These are phyloP conservation scores for Pantelozetes paolii DNA, from an alignment of 2,888 invertebrate species.

Conservation along the genomic window DNA sequence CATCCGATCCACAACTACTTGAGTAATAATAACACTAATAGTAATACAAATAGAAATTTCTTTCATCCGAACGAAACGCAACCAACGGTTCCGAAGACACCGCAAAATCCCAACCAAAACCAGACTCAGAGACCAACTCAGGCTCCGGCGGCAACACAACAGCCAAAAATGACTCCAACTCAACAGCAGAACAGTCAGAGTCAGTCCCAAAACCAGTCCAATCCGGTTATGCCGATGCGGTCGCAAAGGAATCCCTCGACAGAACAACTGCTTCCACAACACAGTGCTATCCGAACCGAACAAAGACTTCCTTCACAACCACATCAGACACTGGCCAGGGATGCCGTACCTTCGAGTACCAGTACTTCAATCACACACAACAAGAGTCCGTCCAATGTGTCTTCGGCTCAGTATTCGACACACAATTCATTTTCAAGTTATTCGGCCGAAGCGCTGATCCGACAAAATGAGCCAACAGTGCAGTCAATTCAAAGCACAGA, in stretches of 20 bases:
- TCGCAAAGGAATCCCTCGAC: conserved; percentile 11
- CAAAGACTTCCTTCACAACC: background rate
- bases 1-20: conserved; percentile 6
- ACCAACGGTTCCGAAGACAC: background rate
- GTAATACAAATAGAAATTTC: background rate
- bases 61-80: background rate
- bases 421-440: conserved; percentile 35
- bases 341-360: background rate
- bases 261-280: conserved; percentile 17
- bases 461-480: conserved; percentile 19
- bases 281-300: background rate
- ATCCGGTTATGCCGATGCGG: background rate
- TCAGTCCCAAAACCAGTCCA: conserved; percentile 2
- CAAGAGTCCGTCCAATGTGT: background rate
- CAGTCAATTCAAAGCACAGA: background rate
- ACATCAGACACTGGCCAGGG: background rate
- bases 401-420: conserved; percentile 28
- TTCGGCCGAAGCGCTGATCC: conserved; percentile 42
- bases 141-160: background rate
- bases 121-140: conserved; percentile 5
- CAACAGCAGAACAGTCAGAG: background rate
- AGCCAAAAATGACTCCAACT: background rate
- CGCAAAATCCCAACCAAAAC: background rate
- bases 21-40: conserved; percentile 1
- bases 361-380: background rate